Conservation (phyloP, 2,113 vertebrate species). For the Himantopus leucocephalus region DNA sequence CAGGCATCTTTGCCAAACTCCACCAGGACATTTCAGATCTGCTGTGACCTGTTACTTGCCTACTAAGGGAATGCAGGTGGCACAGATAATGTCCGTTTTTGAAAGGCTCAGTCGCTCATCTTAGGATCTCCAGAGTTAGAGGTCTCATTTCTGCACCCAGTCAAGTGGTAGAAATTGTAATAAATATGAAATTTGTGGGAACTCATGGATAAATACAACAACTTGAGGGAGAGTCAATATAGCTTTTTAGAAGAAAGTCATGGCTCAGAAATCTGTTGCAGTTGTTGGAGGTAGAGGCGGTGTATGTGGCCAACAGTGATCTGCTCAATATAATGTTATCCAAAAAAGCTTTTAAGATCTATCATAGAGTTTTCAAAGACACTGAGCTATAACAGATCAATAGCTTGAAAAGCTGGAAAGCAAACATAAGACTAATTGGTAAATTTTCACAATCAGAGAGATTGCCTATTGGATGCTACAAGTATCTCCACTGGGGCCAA, state of each 20-base stretch:
- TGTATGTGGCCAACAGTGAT: background rate
- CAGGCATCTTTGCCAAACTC: background rate
- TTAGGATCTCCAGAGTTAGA: background rate
- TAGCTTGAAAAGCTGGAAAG: background rate
- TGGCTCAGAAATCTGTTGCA: background rate
- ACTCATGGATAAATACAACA: background rate
- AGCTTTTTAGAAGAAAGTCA: background rate
- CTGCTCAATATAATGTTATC: background rate
- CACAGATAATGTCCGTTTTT: fast-evolving
- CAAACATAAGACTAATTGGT: background rate
- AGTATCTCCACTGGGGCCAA: too few relatives aligned
- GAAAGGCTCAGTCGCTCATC: background rate
- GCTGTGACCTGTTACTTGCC: background rate
- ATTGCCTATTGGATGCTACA: background rate
- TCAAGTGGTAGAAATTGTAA: background rate
- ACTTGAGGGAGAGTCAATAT: background rate
- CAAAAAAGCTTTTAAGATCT: background rate
- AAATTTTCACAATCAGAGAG: background rate
- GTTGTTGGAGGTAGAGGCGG: background rate
- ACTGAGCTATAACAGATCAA: background rate
- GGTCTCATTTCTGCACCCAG: background rate
- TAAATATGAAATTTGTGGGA: background rate
- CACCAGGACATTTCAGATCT: background rate
- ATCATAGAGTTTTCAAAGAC: background rate
- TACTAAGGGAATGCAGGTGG: background rate